Conservation (phyloP, 1,140 invertebrate species). For the Coelopa frigida region DNA sequence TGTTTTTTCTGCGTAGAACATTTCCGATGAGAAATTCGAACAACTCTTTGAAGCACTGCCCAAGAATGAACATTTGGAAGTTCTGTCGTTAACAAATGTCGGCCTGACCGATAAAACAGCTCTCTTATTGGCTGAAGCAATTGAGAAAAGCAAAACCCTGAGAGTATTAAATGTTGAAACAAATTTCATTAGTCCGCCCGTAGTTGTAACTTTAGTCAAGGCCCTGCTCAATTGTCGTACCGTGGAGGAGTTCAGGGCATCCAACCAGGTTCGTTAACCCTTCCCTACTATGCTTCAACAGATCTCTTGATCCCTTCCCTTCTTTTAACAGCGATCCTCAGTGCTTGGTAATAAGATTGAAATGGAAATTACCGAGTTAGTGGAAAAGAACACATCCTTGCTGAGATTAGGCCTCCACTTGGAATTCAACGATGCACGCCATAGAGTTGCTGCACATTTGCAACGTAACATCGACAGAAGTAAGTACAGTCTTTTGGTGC, state of each 20-base stretch:
- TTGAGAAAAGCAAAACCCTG: constrained; percentile 80
- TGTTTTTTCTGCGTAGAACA: too few species aligned
- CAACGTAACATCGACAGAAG: constrained; percentile 95
- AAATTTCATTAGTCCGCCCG: constrained; percentile 84
- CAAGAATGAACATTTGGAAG: constrained; percentile 85
- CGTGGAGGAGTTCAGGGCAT: constrained; percentile 87
- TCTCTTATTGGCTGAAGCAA: constrained; percentile 71
- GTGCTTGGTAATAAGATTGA: constrained; percentile 95
- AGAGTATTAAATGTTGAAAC: constrained; percentile 92
- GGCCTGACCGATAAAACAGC: constrained; percentile 85
- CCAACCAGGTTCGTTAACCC: constrained; percentile 75
- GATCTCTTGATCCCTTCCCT: neutral
- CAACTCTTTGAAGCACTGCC: constrained; percentile 82
- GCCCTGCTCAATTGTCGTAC: constrained; percentile 77
- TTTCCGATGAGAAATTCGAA: constrained; percentile 92
- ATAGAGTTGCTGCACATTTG: constrained; percentile 84
- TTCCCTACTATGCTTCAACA: neutral
- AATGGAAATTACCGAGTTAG: constrained; percentile 91
- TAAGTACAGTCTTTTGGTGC: too few species aligned
- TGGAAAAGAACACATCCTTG: constrained; percentile 88
- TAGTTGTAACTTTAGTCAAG: constrained; percentile 77
- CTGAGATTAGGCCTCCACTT: constrained; percentile 88
- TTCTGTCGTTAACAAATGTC: constrained; percentile 87
- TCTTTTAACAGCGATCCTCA: constrained; percentile 69
- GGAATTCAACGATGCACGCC: constrained; percentile 92